Conservation (phyloP, 2,888 invertebrate species). For the Autographa gamma region DNA sequence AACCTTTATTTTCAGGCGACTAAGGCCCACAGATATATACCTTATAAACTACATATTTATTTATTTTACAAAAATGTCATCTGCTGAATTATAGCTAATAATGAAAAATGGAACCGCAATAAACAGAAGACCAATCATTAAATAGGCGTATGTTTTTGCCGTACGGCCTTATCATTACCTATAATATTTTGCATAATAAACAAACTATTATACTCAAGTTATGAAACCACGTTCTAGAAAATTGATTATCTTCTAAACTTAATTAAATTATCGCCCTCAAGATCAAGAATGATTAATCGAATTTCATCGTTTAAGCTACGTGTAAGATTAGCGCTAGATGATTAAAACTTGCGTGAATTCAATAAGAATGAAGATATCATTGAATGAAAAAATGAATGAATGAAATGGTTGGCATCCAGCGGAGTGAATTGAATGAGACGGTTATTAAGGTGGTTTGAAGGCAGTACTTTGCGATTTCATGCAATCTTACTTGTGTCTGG, state of each 20-base stretch:
- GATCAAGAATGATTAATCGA: slow-evolving; percentile 7
- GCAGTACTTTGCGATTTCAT: not conserved
- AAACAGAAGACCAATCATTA: not conserved
- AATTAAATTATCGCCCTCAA: not conserved
- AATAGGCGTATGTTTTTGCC: not conserved
- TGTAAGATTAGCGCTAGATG: slow-evolving; percentile 1
- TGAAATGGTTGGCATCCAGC: slow-evolving; percentile 16
- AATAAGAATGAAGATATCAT: slow-evolving; percentile 36
- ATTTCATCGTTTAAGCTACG: not conserved
- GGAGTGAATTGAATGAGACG: not conserved
- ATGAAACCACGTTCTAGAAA: not conserved
- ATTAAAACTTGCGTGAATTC: slow-evolving; percentile 22
- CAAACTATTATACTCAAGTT: not conserved
- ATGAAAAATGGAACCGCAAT: not conserved
- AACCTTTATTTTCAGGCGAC: too few species aligned
- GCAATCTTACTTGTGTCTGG: not conserved
- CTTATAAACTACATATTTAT: too few species aligned
- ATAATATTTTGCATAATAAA: not conserved
- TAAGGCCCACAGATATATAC: too few species aligned
- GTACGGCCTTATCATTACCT: not conserved
- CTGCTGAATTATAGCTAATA: too few species aligned
- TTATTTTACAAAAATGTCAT: too few species aligned
- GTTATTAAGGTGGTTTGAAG: not conserved
- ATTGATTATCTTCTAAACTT: not conserved
- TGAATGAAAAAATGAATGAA: slow-evolving; percentile 20